A percentile compares a stretch with the other conserved stretches of the same genome.
Evolutionary conservation across 2,888 invertebrate genomes (phyloP).

Genomic region (Phaonia tiefii): DNA sequence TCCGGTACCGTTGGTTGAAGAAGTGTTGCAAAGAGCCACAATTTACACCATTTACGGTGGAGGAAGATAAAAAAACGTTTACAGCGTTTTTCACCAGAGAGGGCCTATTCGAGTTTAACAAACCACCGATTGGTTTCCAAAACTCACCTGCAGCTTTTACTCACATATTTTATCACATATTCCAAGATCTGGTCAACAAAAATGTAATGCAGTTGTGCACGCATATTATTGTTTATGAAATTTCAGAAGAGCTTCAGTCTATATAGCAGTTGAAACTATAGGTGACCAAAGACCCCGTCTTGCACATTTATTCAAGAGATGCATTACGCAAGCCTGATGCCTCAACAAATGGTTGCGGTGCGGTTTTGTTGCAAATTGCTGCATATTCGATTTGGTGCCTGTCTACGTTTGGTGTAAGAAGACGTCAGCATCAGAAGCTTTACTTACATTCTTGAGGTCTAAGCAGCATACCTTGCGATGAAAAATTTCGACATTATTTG

Average conservation of each 20-base stretch:
- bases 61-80: conserved; percentile 48
- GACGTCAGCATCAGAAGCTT: conserved; percentile 32
- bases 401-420: conserved; percentile 54
- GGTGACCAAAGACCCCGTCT: conserved; percentile 39
- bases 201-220: conserved; percentile 52
- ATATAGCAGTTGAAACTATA: conserved; percentile 49
- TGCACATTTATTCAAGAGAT: conserved; percentile 50
- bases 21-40: conserved; percentile 53
- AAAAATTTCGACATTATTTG: conserved; percentile 55
- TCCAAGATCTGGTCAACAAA: conserved; percentile 45
- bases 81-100: conserved; percentile 56
- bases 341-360: conserved; percentile 64
- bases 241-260: conserved; percentile 27
- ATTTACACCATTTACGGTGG: too few species aligned
- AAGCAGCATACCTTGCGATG: conserved; percentile 43
- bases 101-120: conserved; percentile 60
- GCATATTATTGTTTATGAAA: conserved; percentile 42
- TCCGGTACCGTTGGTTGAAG: conserved; percentile 72
- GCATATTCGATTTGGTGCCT: conserved; percentile 57
- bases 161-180: conserved; percentile 46
- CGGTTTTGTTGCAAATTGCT: conserved; percentile 59
- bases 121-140: conserved; percentile 49
- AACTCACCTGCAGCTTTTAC: conserved; percentile 54
- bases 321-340: conserved; percentile 62
- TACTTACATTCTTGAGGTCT: conserved; percentile 52